Percentiles rank a stretch among this genome's conserved stretches.
Conservation (phyloP, 2,888 invertebrate genomes). For the Dolichomitus sp. region DNA sequence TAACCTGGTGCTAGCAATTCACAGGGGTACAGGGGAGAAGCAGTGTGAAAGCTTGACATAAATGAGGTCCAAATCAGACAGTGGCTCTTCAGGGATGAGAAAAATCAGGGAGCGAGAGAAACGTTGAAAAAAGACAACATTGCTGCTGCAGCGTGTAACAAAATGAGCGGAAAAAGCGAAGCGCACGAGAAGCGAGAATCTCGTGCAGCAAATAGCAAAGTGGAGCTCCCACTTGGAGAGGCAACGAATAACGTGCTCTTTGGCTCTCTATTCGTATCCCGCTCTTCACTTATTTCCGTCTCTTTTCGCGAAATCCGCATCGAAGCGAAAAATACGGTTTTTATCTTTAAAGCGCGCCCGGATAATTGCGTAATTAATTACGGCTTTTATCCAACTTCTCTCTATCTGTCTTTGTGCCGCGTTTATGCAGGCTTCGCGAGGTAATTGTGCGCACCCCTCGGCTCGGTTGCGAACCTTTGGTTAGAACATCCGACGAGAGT, state of each 20-base stretch:
- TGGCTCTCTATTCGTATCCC: slow-evolving; percentile 35
- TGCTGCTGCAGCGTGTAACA: slow-evolving; percentile 36
- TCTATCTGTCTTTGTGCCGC: slow-evolving; percentile 64
- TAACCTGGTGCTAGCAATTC: neutral
- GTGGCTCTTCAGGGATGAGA: slow-evolving; percentile 22
- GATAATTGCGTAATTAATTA: slow-evolving; percentile 84
- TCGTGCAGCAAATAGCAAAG: slow-evolving; percentile 36
- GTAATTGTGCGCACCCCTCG: slow-evolving; percentile 11
- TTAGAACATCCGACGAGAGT: slow-evolving; percentile 5
- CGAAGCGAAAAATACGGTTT: slow-evolving; percentile 80
- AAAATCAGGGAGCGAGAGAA: slow-evolving; percentile 47
- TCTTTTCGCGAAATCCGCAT: slow-evolving; percentile 73
- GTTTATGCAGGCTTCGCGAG: slow-evolving; percentile 18
- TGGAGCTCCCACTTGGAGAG: slow-evolving; percentile 65
- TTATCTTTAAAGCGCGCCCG: slow-evolving; percentile 75
- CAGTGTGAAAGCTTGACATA: slow-evolving; percentile 69
- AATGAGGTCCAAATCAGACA: slow-evolving; percentile 79
- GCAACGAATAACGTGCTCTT: slow-evolving; percentile 56
- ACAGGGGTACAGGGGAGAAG: slow-evolving; percentile 25
- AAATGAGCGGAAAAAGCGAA: slow-evolving; percentile 47
- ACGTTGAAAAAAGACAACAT: slow-evolving; percentile 20
- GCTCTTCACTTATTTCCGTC: slow-evolving; percentile 23
- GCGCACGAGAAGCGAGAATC: slow-evolving; percentile 26
- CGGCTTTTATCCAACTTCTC: slow-evolving; percentile 76
- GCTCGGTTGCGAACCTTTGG: slow-evolving; percentile 20